Percentiles rank a stretch among this genome's conserved stretches.
These are phyloP conservation scores for Bostrychus sinensis DNA, from an alignment of 2,113 vertebrate genomes.

Conservation along the genomic window DNA sequence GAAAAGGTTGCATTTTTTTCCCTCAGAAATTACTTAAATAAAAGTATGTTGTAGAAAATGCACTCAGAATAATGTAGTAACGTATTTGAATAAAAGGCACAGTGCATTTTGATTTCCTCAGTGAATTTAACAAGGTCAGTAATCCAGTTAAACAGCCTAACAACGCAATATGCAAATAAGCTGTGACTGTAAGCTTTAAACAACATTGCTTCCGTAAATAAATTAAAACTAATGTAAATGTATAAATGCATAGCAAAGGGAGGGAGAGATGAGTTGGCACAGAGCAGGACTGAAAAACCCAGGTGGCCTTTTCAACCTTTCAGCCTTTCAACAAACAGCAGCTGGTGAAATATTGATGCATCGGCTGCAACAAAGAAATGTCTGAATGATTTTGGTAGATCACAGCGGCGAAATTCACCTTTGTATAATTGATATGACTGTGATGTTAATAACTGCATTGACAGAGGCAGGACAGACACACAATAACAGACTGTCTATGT, in stretches of 20 bases:
- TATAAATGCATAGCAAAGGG: not conserved
- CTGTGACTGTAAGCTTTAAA: too few relatives aligned
- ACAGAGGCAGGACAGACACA: conserved; percentile 28
- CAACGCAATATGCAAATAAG: too few relatives aligned
- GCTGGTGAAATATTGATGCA: conserved; percentile 78
- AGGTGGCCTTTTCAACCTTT: conserved; percentile 49
- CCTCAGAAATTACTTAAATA: too few relatives aligned
- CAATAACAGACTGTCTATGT: not conserved
- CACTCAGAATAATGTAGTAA: too few relatives aligned
- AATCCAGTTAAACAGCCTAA: too few relatives aligned
- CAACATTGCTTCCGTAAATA: too few relatives aligned
- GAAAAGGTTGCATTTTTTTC: too few relatives aligned
- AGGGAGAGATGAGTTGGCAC: conserved; percentile 25
- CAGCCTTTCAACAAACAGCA: conserved; percentile 62
- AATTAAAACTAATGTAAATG: too few relatives aligned
- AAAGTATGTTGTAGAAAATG: too few relatives aligned
- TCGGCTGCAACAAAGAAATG: conserved; percentile 71
- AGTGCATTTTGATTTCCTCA: too few relatives aligned
- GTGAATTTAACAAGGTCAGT: too few relatives aligned
- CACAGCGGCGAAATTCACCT: conserved; percentile 55
- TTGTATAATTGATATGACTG: conserved; percentile 73
- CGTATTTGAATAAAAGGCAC: too few relatives aligned
- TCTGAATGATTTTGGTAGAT: conserved; percentile 62
- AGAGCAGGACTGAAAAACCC: conserved; percentile 26
- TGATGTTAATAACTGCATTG: conserved; percentile 68